Conservation (phyloP, 2,797 vertebrate species). For the Sebastes miniatus region DNA sequence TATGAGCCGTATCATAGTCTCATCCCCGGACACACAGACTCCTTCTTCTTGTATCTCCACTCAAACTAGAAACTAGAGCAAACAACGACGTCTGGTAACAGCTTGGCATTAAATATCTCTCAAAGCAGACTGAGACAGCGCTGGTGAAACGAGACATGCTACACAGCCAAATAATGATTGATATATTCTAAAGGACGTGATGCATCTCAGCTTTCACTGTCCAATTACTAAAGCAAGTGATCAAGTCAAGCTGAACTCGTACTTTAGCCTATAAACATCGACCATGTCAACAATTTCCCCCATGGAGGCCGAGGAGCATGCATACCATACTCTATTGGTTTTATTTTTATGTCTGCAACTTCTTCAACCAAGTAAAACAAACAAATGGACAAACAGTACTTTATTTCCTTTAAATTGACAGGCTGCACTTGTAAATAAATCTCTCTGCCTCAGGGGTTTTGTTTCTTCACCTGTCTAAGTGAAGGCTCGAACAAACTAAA, state of each 20-base stretch:
- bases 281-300: background rate
- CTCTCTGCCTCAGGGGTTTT: background rate
- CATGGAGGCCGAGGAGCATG: background rate
- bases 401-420: slow-evolving; percentile 19
- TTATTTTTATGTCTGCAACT: background rate
- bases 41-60: background rate
- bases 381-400: background rate
- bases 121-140: background rate
- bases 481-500: slow-evolving; percentile 11
- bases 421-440: background rate
- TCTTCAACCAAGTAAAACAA: background rate
- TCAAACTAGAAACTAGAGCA: slow-evolving; percentile 44
- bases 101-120: slow-evolving; percentile 2
- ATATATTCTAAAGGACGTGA: background rate
- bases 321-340: background rate
- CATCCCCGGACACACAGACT: slow-evolving; percentile 16
- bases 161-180: background rate
- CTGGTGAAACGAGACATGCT: background rate
- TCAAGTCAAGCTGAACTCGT: background rate
- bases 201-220: background rate
- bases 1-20: slow-evolving; percentile 18
- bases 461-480: background rate
- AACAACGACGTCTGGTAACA: slow-evolving; percentile 22
- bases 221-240: background rate
- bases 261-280: background rate